These are phyloP conservation scores for Tychaedon coryphoeus DNA, from an alignment of 2,113 vertebrate species.

Conservation along the genomic window DNA sequence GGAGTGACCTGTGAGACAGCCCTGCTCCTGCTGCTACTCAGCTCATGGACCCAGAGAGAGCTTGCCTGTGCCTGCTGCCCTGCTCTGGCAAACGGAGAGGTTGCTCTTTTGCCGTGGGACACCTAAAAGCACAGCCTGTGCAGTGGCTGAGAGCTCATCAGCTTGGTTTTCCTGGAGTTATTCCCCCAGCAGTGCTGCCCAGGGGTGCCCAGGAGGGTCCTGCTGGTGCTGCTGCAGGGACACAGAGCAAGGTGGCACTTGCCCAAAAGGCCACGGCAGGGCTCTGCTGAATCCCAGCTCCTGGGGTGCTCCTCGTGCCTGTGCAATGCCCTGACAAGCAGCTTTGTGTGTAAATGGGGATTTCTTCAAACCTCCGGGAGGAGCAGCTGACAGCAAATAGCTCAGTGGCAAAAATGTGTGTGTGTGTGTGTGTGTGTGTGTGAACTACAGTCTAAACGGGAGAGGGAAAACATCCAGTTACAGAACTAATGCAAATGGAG, in stretches of 20 bases:
- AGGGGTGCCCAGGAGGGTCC: not conserved
- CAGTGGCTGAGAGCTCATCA: not conserved
- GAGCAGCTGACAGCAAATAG: not conserved
- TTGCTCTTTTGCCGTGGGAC: not conserved
- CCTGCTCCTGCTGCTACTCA: not conserved
- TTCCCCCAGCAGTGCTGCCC: fast-evolving
- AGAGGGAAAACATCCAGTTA: constrained; percentile 52
- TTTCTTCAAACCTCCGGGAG: constrained; percentile 8
- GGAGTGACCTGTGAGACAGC: not conserved
- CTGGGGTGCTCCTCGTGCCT: not conserved
- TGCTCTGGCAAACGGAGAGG: not conserved
- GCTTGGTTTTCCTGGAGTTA: not conserved
- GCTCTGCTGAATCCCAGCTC: not conserved
- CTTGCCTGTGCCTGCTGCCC: not conserved
- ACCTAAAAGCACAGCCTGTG: not conserved
- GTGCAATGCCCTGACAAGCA: not conserved
- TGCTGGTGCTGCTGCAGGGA: not conserved
- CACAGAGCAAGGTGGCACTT: not conserved
- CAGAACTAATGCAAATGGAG: constrained; percentile 35
- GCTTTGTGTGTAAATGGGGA: not conserved
- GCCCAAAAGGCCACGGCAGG: not conserved
- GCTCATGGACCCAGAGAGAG: not conserved
- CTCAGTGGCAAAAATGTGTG: not conserved
- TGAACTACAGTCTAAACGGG: not conserved
- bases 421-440: not conserved